Evolutionary conservation across 1,140 invertebrate genomes (phyloP).

Genomic region (Glossosoma conforme): DNA sequence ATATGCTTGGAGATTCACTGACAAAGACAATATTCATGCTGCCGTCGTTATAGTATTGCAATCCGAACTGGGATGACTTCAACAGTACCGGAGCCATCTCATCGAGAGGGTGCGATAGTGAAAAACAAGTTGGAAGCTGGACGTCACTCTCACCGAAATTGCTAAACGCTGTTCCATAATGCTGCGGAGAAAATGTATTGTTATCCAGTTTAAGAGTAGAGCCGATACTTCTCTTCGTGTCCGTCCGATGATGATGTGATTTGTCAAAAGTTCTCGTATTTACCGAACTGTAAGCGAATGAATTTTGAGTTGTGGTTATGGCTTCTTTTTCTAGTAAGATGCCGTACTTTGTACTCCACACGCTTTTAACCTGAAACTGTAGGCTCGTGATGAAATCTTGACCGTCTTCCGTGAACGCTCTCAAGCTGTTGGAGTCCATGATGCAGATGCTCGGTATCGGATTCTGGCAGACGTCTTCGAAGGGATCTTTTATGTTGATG

Average conservation of each 20-base stretch:
- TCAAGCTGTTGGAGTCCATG: conserved; percentile 70
- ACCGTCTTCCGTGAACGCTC: conserved; percentile 72
- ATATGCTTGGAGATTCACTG: conserved; percentile 50
- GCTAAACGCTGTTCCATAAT: conserved; percentile 7
- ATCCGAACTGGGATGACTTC: conserved; percentile 53
- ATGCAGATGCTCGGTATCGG: conserved; percentile 62
- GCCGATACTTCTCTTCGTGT: conserved; percentile 16
- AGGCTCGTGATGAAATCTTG: conserved; percentile 77
- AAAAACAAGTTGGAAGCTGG: conserved; percentile 67
- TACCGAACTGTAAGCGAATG: conserved; percentile 33
- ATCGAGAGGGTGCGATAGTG: conserved; percentile 81
- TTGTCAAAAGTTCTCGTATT: conserved; percentile 12
- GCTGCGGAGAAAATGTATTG: conserved; percentile 16
- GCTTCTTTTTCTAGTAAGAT: conserved; percentile 68
- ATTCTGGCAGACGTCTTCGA: conserved; percentile 41
- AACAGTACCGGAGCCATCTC: conserved; percentile 81
- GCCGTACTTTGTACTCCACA: conserved; percentile 75
- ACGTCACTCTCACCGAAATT: conserved; percentile 36
- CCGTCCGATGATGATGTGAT: not conserved
- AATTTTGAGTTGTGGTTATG: conserved; percentile 37
- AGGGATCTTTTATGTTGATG: conserved; percentile 46
- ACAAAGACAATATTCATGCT: conserved; percentile 52
- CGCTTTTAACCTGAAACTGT: conserved; percentile 75
- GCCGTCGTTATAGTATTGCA: conserved; percentile 49
- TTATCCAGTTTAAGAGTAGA: conserved; percentile 11